Evolutionary conservation across 1,140 invertebrate genomes (phyloP).

Genomic region (Caenorhabditis tropicalis): DNA sequence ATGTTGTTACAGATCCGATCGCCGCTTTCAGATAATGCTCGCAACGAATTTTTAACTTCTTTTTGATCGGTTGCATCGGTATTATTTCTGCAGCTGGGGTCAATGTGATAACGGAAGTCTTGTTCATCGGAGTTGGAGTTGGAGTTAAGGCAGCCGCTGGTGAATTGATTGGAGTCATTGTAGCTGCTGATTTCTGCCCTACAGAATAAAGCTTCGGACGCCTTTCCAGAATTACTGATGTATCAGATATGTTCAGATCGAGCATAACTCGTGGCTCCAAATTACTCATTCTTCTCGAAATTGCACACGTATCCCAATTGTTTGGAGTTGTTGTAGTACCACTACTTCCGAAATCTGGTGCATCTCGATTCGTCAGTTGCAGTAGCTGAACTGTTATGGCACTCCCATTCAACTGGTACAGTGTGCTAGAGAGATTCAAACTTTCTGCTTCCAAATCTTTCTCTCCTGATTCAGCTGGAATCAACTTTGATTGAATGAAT

Average conservation of each 20-base stretch:
- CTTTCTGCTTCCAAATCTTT: background rate
- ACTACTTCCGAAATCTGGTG: constrained; percentile 14
- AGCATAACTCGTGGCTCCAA: constrained; percentile 54
- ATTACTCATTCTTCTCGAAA: constrained; percentile 18
- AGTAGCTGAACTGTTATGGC: constrained; percentile 40
- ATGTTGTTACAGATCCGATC: constrained; percentile 27
- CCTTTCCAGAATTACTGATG: constrained; percentile 40
- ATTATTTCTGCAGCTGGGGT: background rate
- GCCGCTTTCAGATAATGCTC: constrained; percentile 14
- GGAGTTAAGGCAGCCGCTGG: background rate
- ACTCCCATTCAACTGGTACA: constrained; percentile 22
- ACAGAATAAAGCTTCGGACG: background rate
- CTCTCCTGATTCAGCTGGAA: background rate
- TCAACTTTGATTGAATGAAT: constrained; percentile 15
- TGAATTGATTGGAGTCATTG: background rate
- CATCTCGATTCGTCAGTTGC: constrained; percentile 33
- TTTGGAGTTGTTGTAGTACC: constrained; percentile 56
- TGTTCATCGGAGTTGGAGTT: background rate
- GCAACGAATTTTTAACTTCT: background rate
- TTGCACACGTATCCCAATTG: constrained; percentile 58
- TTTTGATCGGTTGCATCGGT: background rate
- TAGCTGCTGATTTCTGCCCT: background rate
- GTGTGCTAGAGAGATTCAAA: constrained; percentile 6
- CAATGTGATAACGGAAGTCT: background rate
- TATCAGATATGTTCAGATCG: constrained; percentile 58